Base-by-base conservation (phyloP, 2,888 invertebrate species). In the Orchesellides sinensis region DNA sequence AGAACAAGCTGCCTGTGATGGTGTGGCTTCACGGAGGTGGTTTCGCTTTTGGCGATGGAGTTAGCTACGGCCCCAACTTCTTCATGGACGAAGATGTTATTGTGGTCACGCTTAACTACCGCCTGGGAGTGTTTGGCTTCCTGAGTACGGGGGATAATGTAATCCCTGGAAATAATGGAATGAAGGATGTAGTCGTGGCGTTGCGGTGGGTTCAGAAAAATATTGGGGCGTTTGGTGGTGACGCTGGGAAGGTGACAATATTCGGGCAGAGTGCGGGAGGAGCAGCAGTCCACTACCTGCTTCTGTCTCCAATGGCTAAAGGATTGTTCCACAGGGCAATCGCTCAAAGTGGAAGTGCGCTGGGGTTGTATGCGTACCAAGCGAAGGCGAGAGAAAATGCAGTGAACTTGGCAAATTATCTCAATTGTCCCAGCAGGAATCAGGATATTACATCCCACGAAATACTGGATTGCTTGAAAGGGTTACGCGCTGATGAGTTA, bases 121-220 rank as follows among this genome's bases (percentile, higher is more conserved):
- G 83, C 1, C 4, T 69, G 0, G 80, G 80, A 4, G 56, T 72
- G 0, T 66, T 84, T 10, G 83, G 83, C 0, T 81, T 68, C 54
- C 56, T 78, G 4, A 69, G 69, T 19, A 78, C 78, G 4, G 78
- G 69, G 1, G 82, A 82, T 21, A 17, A 63, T 1, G 25, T 61
- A 0, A 69, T 81, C 12, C 52, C 69, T 4, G 84, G 84, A 10
- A 82, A 82, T 19, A 69, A 82, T 17, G 77, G 70, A n/a, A n/a
- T n/a, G n/a, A n/a, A n/a, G n/a, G n/a, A n/a, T n/a, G n/a, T n/a
- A n/a, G n/a, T n/a, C n/a, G n/a, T n/a, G n/a, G n/a, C n/a, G n/a
- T 40, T 40, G 40, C 61, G 70, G 19, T 84, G 84, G 84, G 74
- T 84, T 1, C 59, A 84, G 49, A 82, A 84, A 72, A 84, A 84